Evolutionary conservation across 1,140 invertebrate genomes (phyloP), one percentile per base, ranked within the genome.

Genomic region (Globodera ellingtonae): DNA sequence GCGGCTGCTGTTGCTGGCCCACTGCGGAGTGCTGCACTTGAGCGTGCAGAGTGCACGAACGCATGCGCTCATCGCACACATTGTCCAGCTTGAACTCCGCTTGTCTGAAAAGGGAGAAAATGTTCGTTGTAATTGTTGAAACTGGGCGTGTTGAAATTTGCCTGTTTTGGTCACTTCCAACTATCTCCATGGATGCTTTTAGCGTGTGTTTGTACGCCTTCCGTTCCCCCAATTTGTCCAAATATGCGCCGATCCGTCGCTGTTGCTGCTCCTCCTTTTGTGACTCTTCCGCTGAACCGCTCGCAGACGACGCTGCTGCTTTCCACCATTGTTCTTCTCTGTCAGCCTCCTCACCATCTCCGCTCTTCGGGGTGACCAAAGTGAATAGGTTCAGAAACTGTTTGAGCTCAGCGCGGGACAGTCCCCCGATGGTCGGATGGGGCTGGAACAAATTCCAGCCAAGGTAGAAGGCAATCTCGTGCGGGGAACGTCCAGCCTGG

Each of bases 181-280:
- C n/a, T n/a, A 21, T 79, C 44, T 56, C 56, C 67, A 65, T 35
- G 21, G 15, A 21, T 13, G 66, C 24, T 62, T 80, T 56, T 21
- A 80, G 24, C 35, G n/a, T 24, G 48, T 80, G 79, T 77, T 80
- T 80, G 67, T 80, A 80, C 18, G 59, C 15, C 35, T 47, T 52
- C 48, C 56, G 56, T 50, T 52, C 72, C 24, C 66, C 50, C 35
- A 46, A 67, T 48, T 47, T 2, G 24, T 79, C 44, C 47, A 59
- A 13, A 72, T 70, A 70, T 35, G n/a, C 67, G 7, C 67, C 46
- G 4, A 47, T 47, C 35, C 18, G 67, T 47, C 67, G 67, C 1
- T 65, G 59, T 21, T 65, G 59, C 21, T 47, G n/a, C 46, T 70
- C 35, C 67, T 44, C 67, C 35, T 70, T 70, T 0, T 6, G 24